These are phyloP conservation scores for Monarcha castaneiventris DNA, from an alignment of 2,113 vertebrate genomes.

Conservation along the genomic window DNA sequence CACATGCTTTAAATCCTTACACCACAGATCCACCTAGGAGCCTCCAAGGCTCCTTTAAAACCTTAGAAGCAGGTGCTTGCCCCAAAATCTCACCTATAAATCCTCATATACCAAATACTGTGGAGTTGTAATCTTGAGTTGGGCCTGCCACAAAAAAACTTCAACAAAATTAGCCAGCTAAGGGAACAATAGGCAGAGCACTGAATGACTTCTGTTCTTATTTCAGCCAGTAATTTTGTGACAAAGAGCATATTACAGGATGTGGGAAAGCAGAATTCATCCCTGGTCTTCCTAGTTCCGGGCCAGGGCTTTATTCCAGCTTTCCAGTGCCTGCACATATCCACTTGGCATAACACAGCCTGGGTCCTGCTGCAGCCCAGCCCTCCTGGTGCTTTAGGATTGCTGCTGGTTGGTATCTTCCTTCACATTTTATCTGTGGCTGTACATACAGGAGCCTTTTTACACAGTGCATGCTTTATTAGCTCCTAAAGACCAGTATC, in stretches of 20 bases:
- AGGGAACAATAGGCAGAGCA: not conserved
- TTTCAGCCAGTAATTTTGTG: not conserved
- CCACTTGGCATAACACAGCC: not conserved
- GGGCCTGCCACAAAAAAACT: not conserved
- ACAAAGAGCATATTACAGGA: constrained; percentile 8
- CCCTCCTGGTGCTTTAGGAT: not conserved
- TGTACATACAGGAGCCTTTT: not conserved
- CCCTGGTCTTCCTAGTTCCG: not conserved
- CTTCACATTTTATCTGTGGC: not conserved
- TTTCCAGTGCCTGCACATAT: not conserved
- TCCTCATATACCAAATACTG: not conserved
- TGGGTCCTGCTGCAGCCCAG: not conserved
- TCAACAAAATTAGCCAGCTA: not conserved
- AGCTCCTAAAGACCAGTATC: not conserved
- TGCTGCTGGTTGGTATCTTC: not conserved
- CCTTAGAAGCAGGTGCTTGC: not conserved
- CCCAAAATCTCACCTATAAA: not conserved
- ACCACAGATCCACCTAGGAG: not conserved
- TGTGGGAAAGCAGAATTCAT: constrained; percentile 30
- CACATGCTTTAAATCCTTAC: not conserved
- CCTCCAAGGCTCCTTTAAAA: not conserved
- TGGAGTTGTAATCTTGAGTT: not conserved
- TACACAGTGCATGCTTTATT: not conserved
- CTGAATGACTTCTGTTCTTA: not conserved
- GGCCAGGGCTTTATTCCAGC: constrained; percentile 8